Evolutionary conservation across 2,797 vertebrate genomes (phyloP).

Genomic region (Semaprochilodus insignis): DNA sequence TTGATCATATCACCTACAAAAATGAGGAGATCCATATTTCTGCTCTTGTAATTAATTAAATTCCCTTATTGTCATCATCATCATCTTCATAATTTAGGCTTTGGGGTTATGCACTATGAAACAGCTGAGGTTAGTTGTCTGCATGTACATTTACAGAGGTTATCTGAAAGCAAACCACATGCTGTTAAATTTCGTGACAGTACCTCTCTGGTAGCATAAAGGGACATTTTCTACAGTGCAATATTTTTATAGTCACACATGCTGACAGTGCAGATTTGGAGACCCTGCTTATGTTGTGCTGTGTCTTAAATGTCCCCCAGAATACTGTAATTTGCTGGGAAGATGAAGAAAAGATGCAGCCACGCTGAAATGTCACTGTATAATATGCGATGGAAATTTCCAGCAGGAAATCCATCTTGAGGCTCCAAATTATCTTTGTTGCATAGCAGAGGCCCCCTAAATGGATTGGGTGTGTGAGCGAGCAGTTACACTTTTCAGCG

Average conservation of each 20-base stretch:
- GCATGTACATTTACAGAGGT: background rate
- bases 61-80: background rate
- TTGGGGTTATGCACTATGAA: background rate
- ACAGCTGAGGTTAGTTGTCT: too few species aligned
- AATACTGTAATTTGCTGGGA: background rate
- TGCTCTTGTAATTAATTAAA: background rate
- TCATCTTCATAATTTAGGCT: background rate
- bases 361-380: conserved; percentile 40
- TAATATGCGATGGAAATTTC: conserved; percentile 58
- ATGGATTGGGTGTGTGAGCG: conserved; percentile 44
- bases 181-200: background rate
- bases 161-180: background rate
- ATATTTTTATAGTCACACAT: background rate
- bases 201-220: background rate
- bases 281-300: background rate
- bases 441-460: conserved; percentile 49
- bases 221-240: background rate
- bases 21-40: background rate
- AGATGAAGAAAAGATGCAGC: conserved; percentile 10
- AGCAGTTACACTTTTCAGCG: conserved; percentile 50
- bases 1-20: background rate
- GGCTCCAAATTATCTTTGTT: conserved; percentile 55
- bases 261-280: background rate
- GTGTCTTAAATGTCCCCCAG: background rate
- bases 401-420: conserved; percentile 54